Conservation (phyloP, 2,888 invertebrate genomes). For the Synanthedon tipuliformis region DNA sequence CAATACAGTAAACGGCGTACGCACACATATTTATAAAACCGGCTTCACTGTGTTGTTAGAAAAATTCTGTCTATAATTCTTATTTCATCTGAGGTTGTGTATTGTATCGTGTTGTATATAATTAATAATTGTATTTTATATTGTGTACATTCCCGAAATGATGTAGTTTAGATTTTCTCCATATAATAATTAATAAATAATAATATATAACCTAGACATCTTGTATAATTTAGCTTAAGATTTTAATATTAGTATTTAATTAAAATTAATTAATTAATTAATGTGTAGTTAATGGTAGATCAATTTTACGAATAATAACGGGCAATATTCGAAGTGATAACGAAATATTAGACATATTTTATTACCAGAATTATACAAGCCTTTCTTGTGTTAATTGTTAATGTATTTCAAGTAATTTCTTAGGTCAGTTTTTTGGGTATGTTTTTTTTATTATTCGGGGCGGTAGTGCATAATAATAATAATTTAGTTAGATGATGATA, state of each 20-base stretch:
- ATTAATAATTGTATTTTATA: constrained; percentile 24
- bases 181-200: constrained; percentile 16
- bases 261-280: neutral
- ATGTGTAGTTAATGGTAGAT: constrained; percentile 18
- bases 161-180: constrained; percentile 47
- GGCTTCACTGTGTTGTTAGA: too few relatives aligned
- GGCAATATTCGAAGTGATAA: constrained; percentile 25
- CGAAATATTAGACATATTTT: constrained; percentile 26
- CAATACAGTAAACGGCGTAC: too few relatives aligned
- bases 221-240: constrained; percentile 19
- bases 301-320: constrained; percentile 13
- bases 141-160: constrained; percentile 46
- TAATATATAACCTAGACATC: constrained; percentile 33
- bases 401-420: neutral
- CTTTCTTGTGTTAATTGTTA: neutral
- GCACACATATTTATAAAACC: too few relatives aligned
- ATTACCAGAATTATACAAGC: constrained; percentile 5
- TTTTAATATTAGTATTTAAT: constrained; percentile 11
- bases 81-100: too few relatives aligned
- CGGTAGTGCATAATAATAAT: neutral
- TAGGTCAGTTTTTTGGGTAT: neutral
- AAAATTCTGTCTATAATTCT: too few relatives aligned
- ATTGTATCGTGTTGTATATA: constrained; percentile 19
- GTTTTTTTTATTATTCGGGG: neutral
- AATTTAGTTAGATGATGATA: neutral